Evolutionary conservation across 2,888 invertebrate species (phyloP).

Genomic region (Seladonia tumulorum): DNA sequence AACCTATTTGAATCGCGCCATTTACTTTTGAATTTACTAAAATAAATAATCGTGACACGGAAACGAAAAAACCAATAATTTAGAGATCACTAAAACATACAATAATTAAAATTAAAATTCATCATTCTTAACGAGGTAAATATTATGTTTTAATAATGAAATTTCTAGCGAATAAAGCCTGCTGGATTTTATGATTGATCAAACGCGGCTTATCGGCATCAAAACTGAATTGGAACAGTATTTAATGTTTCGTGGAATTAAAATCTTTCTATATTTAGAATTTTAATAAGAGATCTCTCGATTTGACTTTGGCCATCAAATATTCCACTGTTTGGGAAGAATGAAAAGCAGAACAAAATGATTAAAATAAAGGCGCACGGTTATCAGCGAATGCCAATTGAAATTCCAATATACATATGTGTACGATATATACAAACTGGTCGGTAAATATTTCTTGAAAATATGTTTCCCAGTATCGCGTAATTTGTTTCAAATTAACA

Average conservation of each 20-base stretch:
- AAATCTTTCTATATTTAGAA: not conserved
- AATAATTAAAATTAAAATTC: not conserved
- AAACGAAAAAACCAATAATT: not conserved
- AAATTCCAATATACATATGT: not conserved
- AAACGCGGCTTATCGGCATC: not conserved
- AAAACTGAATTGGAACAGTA: not conserved
- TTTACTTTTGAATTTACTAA: not conserved
- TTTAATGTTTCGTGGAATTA: not conserved
- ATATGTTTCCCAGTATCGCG: not conserved
- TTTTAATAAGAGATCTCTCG: not conserved
- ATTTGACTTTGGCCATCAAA: not conserved
- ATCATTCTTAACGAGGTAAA: not conserved
- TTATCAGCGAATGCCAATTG: not conserved
- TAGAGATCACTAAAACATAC: not conserved
- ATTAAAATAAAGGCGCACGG: no score
- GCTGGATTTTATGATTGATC: not conserved
- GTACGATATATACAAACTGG: not conserved
- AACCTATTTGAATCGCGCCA: not conserved
- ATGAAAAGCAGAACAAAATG: not conserved
- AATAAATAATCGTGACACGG: not conserved
- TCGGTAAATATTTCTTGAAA: not conserved
- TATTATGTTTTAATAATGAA: not conserved
- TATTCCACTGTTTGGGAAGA: not conserved
- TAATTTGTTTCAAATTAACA: conserved; percentile 5
- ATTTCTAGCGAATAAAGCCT: not conserved